Evolutionary conservation across 2,113 vertebrate genomes (phyloP).

Genomic region (Psilopsiagon aymara): DNA sequence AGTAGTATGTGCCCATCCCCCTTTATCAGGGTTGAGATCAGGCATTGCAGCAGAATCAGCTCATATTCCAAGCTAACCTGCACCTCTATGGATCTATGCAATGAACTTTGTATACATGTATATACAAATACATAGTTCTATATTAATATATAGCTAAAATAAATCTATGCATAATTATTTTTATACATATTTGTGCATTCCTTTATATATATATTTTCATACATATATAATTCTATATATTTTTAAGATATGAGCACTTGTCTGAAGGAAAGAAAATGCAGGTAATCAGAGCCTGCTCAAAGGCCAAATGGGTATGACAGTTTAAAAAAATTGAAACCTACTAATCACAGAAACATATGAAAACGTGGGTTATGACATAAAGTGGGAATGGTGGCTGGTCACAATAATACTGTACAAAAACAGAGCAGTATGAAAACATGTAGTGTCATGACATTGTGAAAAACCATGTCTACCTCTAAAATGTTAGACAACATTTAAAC

Average conservation of each 20-base stretch:
- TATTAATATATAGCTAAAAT: not conserved
- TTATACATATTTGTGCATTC: not conserved
- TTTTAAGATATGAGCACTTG: not conserved
- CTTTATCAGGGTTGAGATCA: not conserved
- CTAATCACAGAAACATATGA: not conserved
- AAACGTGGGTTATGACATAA: not conserved
- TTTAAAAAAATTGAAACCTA: not conserved
- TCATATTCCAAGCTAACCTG: rapidly evolving
- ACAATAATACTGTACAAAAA: not conserved
- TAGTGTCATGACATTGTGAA: not conserved
- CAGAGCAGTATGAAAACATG: not conserved
- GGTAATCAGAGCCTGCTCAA: not conserved
- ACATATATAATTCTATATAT: not conserved
- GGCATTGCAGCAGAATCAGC: rapidly evolving
- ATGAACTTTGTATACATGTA: not conserved
- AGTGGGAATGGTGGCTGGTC: not conserved
- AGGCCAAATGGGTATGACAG: not conserved
- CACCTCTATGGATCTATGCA: not conserved
- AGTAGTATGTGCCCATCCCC: not conserved
- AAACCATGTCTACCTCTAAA: not conserved
- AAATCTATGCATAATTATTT: not conserved
- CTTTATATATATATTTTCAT: not conserved
- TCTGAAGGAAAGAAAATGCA: not conserved
- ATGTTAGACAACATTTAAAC: not conserved
- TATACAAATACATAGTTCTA: not conserved